Evolutionary conservation across 2,113 vertebrate species (phyloP).

Genomic region (Cichladusa arquata): DNA sequence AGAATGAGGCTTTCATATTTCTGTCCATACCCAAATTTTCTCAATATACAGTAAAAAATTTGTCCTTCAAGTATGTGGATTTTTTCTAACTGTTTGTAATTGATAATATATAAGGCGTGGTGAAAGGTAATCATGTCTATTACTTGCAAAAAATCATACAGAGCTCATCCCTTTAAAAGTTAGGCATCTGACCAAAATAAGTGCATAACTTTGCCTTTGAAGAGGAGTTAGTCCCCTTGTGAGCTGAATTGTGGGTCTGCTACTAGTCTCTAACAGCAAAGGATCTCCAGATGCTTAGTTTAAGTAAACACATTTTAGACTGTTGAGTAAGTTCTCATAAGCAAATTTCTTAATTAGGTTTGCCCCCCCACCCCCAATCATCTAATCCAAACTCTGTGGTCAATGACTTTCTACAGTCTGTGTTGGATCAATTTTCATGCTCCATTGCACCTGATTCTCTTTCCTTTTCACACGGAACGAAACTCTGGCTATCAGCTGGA

Average conservation of each 20-base stretch:
- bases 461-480: background rate
- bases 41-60: background rate
- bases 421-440: background rate
- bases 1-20: background rate
- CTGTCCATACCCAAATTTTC: background rate
- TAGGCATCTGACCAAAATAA: background rate
- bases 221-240: background rate
- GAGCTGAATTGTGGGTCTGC: background rate
- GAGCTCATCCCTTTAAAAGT: background rate
- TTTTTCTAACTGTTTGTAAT: background rate
- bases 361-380: fast-evolving
- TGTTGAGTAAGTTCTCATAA: background rate
- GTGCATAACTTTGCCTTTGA: background rate
- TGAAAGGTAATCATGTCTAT: background rate
- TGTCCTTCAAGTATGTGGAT: background rate
- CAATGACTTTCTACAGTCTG: background rate
- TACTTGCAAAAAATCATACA: background rate
- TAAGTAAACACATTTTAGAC: background rate
- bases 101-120: background rate
- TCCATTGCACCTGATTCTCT: background rate
- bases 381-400: background rate
- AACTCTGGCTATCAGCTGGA: background rate
- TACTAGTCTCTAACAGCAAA: background rate
- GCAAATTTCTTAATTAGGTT: background rate
- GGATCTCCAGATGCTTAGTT: background rate